Conservation (phyloP, 2,797 vertebrate species). For the Acipenser ruthenus region DNA sequence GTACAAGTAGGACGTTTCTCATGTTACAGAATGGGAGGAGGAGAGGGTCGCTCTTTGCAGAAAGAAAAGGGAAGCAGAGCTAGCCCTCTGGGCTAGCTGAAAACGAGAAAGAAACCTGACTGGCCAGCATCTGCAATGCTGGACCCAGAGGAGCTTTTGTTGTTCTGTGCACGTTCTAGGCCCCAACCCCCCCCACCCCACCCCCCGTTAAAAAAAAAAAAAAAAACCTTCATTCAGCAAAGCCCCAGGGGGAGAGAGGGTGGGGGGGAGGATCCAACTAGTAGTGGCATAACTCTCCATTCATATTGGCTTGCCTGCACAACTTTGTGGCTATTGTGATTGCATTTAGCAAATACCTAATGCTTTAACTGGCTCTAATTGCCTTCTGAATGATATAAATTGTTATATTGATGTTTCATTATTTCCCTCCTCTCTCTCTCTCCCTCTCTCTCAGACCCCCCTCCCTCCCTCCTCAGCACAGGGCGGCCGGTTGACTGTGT, state of each 20-base stretch:
- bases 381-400: slow-evolving; percentile 46
- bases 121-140: slow-evolving; percentile 55
- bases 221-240: background rate
- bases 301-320: background rate
- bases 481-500: background rate
- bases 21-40: slow-evolving; percentile 34
- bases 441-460: background rate
- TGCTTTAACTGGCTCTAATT: slow-evolving; percentile 55
- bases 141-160: slow-evolving; percentile 63
- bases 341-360: slow-evolving; percentile 42
- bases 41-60: background rate
- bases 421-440: background rate
- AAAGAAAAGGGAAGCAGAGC: slow-evolving; percentile 26
- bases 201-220: slow-evolving; percentile 7
- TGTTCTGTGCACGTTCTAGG: slow-evolving; percentile 52
- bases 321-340: background rate
- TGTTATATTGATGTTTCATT: slow-evolving; percentile 4
- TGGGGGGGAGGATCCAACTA: background rate
- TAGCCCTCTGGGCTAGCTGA: slow-evolving; percentile 30
- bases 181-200: slow-evolving; percentile 16
- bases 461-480: background rate
- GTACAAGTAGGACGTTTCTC: slow-evolving; percentile 14
- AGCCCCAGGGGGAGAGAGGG: background rate
- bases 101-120: too few species aligned
- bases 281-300: too few species aligned